Evolutionary conservation across 37 sponge, comb jelly and placozoan species (phyloP).

Genomic region (Theonella swinhoei): DNA sequence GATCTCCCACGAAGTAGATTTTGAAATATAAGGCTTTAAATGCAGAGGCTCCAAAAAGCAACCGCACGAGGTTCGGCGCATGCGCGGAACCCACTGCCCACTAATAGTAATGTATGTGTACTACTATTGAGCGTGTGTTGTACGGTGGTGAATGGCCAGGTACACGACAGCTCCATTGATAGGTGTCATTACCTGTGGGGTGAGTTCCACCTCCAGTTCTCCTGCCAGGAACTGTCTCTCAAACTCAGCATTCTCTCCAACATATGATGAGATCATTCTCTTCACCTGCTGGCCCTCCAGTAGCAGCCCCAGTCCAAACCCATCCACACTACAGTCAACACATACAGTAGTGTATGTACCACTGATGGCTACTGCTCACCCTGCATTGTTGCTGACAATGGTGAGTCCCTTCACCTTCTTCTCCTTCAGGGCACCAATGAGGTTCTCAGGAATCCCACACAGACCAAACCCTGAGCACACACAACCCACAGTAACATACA

Average conservation of each 20-base stretch:
- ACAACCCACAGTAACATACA: neutral
- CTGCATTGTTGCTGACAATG: constrained; percentile 92
- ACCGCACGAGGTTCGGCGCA: too few species aligned
- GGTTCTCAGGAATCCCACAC: constrained; percentile 97
- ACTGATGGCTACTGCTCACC: constrained; percentile 35
- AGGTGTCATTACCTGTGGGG: constrained; percentile 49
- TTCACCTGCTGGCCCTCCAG: constrained; percentile 73
- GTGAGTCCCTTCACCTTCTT: constrained; percentile 70
- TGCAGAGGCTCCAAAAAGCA: too few species aligned
- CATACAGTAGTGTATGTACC: neutral
- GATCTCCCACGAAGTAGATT: too few species aligned
- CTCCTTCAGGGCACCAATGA: constrained; percentile 76
- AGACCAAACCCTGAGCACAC: constrained; percentile 94
- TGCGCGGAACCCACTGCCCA: too few species aligned
- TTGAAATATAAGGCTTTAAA: too few species aligned
- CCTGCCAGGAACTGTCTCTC: constrained; percentile 94
- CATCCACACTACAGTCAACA: constrained; percentile 47
- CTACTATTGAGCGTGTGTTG: too few species aligned
- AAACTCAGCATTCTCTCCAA: constrained; percentile 94
- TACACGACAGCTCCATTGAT: too few species aligned
- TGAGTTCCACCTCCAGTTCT: constrained; percentile 91
- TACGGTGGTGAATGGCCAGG: too few species aligned
- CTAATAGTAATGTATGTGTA: too few species aligned
- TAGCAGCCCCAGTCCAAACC: constrained; percentile 73
- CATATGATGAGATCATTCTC: constrained; percentile 89